A percentile compares a stretch with the other conserved stretches of the same genome.
These are phyloP conservation scores for Poeciliopsis gracilis DNA, from an alignment of 2,797 vertebrate genomes.

Conservation along the genomic window DNA sequence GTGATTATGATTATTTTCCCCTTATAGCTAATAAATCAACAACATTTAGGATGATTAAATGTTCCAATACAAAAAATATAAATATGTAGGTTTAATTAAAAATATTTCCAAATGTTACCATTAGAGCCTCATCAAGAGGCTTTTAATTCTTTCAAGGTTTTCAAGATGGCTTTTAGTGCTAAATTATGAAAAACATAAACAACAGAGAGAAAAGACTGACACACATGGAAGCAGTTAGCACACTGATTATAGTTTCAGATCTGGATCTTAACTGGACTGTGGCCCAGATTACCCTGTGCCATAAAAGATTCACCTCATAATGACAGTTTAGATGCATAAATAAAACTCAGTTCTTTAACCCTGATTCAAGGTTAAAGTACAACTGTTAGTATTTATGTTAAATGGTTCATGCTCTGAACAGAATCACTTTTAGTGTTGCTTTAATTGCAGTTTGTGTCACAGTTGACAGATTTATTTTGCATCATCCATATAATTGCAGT, in stretches of 20 bases:
- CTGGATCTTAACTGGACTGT: not conserved
- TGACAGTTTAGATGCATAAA: not conserved
- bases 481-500: not conserved
- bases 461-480: conserved; percentile 3
- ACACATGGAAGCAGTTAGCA: not conserved
- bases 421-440: not conserved
- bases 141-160: not conserved
- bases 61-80: not conserved
- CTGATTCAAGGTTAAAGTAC: not conserved
- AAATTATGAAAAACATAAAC: not conserved
- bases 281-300: not conserved
- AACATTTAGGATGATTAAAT: not conserved
- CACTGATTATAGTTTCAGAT: not conserved
- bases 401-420: conserved; percentile 5
- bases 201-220: not conserved
- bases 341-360: not conserved
- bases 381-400: conserved; percentile 14
- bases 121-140: not conserved
- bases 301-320: not conserved
- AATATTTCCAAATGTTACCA: not conserved
- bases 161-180: not conserved
- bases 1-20: not conserved
- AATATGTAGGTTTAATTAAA: not conserved
- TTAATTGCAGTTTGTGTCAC: conserved; percentile 31
- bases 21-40: not conserved